Evolutionary conservation across 2,888 invertebrate species (phyloP), one percentile per base, ranked within the genome.

Genomic region (Drosophila pegasa): DNA sequence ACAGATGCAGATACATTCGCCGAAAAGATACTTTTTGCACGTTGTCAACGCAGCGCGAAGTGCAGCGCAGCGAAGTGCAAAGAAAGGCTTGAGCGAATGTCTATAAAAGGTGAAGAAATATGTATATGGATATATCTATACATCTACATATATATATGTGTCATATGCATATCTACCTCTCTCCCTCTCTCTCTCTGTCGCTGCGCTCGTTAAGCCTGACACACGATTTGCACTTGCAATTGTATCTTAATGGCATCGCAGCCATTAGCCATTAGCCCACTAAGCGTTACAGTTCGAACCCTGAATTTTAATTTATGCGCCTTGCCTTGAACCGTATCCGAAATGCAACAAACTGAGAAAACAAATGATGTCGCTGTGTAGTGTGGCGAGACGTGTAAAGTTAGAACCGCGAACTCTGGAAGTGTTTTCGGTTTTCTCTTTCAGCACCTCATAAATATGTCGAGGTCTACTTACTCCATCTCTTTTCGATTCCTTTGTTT

Each of bases 81-180:
- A 80, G 86, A 88, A 88, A 86, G 87, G 80, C 86, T 77, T 71
- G 80, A 48, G 50, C 40, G 31, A 38, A 25, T 52, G 37, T 38
- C 18, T 37, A 27, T 37, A 52, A 16, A 51, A 22, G 35, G 27
- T 27, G 25, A 27, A 27, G 5, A 25, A 25, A 43, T 25, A 27
- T 27, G 20, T 20, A 51, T 52, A 35, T 7, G 6, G n/a, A 29
- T 10, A 16, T 25, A 14, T 37, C 7, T 40, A 29, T 16, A 40
- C 18, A 54, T 43, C 41, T 29, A 40, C 52, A 25, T 1, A 10
- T 27, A 18, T 7, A 10, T 16, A 16, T 51, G 29, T 29, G 8
- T 8, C 8, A 8, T 8, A 29, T 29, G 8, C 8, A 29, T 29
- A 29, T 29, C 20, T 31, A 8, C 12, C 5, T 27, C 16, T 16